Percentiles rank a stretch among this genome's conserved stretches.
phyloP scores from a whole-genome alignment of 2,113 vertebrate species.

The Coregonus clupeaformis region DNA sequence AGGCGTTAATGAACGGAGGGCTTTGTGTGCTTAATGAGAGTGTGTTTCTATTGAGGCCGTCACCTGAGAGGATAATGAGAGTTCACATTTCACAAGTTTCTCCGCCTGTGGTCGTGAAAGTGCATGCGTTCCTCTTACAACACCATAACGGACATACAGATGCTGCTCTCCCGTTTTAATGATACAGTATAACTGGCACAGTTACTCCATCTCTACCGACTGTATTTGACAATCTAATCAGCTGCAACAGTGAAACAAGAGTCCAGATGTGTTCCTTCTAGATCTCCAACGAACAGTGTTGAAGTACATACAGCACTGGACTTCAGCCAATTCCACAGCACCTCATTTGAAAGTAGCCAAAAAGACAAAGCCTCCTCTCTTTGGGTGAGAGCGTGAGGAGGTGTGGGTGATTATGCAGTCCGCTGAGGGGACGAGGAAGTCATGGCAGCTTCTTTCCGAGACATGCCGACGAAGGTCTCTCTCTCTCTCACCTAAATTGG shows the following conservation, averaged over 20 bases:
- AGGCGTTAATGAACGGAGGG: slow-evolving; percentile 72
- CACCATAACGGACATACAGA: neutral
- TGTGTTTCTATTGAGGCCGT: slow-evolving; percentile 36
- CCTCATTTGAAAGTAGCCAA: slow-evolving; percentile 63
- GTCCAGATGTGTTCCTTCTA: slow-evolving; percentile 48
- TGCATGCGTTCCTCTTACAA: neutral
- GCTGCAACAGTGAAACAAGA: slow-evolving; percentile 45
- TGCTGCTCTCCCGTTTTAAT: neutral
- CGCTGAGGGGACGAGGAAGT: slow-evolving; percentile 49
- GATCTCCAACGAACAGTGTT: slow-evolving; percentile 54
- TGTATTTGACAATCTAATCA: slow-evolving; percentile 53
- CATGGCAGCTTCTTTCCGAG: slow-evolving; percentile 58
- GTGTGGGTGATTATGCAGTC: slow-evolving; percentile 71
- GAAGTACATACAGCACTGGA: slow-evolving; percentile 47
- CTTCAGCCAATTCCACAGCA: slow-evolving; percentile 54
- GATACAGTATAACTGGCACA: neutral
- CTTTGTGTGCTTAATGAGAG: slow-evolving; percentile 55
- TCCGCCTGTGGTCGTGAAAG: neutral
- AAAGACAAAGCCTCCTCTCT: slow-evolving; percentile 54
- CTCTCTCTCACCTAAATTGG: slow-evolving; percentile 71
- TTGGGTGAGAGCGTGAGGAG: slow-evolving; percentile 40
- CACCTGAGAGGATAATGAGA: slow-evolving; percentile 50
- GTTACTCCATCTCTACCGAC: slow-evolving; percentile 7
- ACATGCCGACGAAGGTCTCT: slow-evolving; percentile 60
- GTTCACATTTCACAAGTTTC: slow-evolving; percentile 2